Conservation (phyloP, 2,113 vertebrate species). For the Euleptes europaea region DNA sequence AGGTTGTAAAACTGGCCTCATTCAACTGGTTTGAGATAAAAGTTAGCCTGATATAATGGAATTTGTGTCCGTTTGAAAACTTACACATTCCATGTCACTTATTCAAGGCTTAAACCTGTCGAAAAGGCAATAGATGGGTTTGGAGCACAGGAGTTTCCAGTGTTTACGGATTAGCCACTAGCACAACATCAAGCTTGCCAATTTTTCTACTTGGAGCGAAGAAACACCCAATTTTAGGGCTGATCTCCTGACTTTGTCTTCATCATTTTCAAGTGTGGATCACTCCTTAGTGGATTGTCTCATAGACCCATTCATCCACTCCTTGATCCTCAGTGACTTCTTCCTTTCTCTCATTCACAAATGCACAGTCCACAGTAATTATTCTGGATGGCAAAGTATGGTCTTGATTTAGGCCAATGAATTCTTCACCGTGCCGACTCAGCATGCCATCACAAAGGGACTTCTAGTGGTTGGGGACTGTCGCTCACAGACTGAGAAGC, state of each 20-base stretch:
- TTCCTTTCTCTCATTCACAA: not conserved
- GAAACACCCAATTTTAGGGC: not conserved
- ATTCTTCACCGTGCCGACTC: not conserved
- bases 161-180: not conserved
- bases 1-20: not conserved
- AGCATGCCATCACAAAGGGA: not conserved
- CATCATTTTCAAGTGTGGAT: slow-evolving; percentile 6
- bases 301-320: not conserved
- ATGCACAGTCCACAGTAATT: not conserved
- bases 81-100: too few species aligned
- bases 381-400: slow-evolving; percentile 27
- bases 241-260: not conserved
- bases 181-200: not conserved
- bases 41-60: not conserved
- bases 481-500: not conserved
- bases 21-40: not conserved
- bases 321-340: slow-evolving; percentile 13
- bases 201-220: not conserved
- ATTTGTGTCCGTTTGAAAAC: not conserved
- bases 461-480: not conserved
- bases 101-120: not conserved
- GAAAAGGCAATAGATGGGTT: not conserved
- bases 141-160: not conserved
- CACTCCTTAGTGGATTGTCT: slow-evolving; percentile 29
- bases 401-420: slow-evolving; percentile 11